These are phyloP conservation scores for Hoplostethus atlanticus DNA, from an alignment of 2,797 vertebrate species.

Conservation along the genomic window DNA sequence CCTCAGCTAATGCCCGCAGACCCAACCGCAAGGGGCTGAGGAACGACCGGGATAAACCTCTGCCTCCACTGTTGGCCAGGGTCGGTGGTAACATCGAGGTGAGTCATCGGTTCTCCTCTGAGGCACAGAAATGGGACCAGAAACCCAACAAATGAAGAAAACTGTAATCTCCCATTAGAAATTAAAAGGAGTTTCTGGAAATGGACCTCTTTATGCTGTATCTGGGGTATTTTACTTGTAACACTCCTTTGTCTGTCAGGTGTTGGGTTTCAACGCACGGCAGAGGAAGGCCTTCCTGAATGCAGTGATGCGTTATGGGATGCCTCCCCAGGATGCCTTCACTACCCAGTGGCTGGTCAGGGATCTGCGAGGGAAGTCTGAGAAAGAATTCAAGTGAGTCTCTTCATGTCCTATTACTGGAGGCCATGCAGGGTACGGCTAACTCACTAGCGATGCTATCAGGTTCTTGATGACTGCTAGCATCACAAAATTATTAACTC, in stretches of 20 bases:
- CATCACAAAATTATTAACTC: background rate
- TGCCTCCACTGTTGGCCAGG: conserved; percentile 95
- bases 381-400: conserved; percentile 98
- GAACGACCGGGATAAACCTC: conserved; percentile 97
- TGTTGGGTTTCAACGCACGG: conserved; percentile 96
- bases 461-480: background rate
- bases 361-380: conserved; percentile 96
- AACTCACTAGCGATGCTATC: background rate
- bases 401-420: background rate
- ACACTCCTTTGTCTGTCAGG: conserved; percentile 75
- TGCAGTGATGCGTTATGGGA: conserved; percentile 98
- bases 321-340: conserved; percentile 99
- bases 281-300: conserved; percentile 99
- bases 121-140: background rate
- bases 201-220: background rate
- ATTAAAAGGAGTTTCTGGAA: too few species aligned
- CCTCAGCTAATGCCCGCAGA: conserved; percentile 89
- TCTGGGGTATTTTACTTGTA: background rate
- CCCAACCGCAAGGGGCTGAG: conserved; percentile 96
- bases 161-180: too few species aligned
- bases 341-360: conserved; percentile 98
- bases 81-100: conserved; percentile 99
- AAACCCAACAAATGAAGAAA: background rate
- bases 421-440: background rate
- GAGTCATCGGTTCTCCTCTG: conserved; percentile 22